Evolutionary conservation across 2,888 invertebrate genomes (phyloP).

Genomic region (Trichogramma evanescens): DNA sequence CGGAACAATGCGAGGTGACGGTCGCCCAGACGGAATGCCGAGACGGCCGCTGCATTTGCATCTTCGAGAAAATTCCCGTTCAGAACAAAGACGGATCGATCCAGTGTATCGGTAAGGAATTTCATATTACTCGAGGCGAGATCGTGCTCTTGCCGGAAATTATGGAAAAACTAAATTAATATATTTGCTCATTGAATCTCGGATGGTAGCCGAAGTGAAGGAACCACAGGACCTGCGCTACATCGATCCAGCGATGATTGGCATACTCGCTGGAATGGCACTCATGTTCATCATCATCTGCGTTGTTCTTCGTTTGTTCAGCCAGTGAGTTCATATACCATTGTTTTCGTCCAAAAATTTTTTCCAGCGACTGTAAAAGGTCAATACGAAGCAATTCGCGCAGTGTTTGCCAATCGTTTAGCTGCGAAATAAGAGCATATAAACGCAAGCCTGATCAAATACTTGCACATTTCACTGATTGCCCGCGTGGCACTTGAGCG

Average conservation of each 20-base stretch:
- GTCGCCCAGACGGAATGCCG: slow-evolving; percentile 72
- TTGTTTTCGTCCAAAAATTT: neutral
- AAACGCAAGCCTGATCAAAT: no score
- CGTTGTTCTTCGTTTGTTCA: slow-evolving; percentile 83
- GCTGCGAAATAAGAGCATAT: neutral
- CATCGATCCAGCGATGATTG: slow-evolving; percentile 85
- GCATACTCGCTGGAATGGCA: slow-evolving; percentile 81
- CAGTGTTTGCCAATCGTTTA: neutral
- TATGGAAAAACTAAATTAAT: neutral
- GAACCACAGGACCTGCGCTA: slow-evolving; percentile 60
- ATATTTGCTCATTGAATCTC: neutral
- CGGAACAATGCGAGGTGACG: slow-evolving; percentile 73
- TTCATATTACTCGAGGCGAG: neutral
- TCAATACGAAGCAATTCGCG: no score
- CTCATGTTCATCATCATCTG: slow-evolving; percentile 92
- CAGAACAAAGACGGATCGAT: slow-evolving; percentile 63
- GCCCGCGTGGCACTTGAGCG: no score
- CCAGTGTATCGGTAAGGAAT: slow-evolving; percentile 64
- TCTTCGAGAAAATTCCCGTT: slow-evolving; percentile 70
- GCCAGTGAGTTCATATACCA: slow-evolving; percentile 62
- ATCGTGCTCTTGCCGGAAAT: neutral
- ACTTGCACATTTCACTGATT: no score
- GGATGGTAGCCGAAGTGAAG: slow-evolving; percentile 50
- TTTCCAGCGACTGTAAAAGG: no score
- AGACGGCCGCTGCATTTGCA: slow-evolving; percentile 70